phyloP scores from a whole-genome alignment of 2,797 vertebrate genomes.

The Chelmon rostratus region DNA sequence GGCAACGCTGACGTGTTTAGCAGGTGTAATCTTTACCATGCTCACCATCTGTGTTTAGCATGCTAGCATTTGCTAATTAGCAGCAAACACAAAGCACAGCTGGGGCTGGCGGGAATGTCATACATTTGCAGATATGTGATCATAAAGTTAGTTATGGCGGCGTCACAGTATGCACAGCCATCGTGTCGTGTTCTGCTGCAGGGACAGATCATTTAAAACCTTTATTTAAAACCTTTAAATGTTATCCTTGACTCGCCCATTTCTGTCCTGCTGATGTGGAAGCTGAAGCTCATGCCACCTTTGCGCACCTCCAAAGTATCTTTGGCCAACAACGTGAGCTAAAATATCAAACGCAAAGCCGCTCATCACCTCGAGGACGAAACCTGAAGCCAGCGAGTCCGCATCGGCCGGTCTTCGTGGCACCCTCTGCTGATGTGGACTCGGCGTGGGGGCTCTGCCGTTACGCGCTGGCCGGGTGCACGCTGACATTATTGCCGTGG shows the following conservation, averaged over 20 bases:
- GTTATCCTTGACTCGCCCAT: not conserved
- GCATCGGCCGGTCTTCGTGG: conserved; percentile 16
- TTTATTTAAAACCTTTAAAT: not conserved
- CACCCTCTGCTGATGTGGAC: conserved; percentile 58
- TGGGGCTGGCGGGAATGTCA: no score
- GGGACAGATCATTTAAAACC: not conserved
- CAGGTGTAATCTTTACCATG: no score
- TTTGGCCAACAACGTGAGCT: not conserved
- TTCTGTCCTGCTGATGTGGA: not conserved
- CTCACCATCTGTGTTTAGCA: not conserved
- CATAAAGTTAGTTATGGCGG: not conserved
- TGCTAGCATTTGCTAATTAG: not conserved
- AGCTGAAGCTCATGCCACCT: not conserved
- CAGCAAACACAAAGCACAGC: not conserved
- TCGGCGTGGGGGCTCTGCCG: conserved; percentile 44
- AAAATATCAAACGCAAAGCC: conserved; percentile 17
- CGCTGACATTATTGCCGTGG: conserved; percentile 68
- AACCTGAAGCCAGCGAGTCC: conserved; percentile 17
- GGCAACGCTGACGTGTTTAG: not conserved
- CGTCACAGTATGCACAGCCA: no score
- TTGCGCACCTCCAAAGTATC: not conserved
- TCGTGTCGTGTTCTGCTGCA: not conserved
- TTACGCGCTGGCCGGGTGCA: conserved; percentile 43
- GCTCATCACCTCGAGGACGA: conserved; percentile 7
- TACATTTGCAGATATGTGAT: not conserved